phyloP scores from a whole-genome alignment of 2,888 invertebrate genomes.

The Cyaniris semiargus region DNA sequence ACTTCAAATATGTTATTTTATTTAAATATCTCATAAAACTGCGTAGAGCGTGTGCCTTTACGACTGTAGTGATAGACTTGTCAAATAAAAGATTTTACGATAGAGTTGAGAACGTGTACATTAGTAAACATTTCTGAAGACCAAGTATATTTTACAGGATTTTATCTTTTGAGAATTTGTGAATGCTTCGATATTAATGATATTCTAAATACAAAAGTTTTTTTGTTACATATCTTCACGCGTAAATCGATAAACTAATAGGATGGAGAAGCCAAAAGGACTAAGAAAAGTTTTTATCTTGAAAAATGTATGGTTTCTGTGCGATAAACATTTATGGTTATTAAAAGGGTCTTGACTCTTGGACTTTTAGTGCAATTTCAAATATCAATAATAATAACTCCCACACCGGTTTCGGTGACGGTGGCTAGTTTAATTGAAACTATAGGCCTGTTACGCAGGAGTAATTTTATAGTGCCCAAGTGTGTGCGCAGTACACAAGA shows the following conservation, averaged over 20 bases:
- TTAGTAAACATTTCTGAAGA: background rate
- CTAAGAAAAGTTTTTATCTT: background rate
- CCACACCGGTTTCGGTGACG: no score
- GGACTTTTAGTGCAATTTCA: background rate
- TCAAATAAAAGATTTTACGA: slow-evolving; percentile 19
- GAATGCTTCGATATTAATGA: background rate
- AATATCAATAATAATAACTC: no score
- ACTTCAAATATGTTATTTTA: slow-evolving; percentile 17
- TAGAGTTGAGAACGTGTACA: background rate
- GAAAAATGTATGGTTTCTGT: no score
- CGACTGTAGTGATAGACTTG: slow-evolving; percentile 14
- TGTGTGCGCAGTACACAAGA: no score
- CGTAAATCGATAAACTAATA: background rate
- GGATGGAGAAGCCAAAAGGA: background rate
- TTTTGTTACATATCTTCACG: background rate
- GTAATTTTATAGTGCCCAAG: no score
- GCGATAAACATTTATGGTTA: no score
- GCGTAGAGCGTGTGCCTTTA: background rate
- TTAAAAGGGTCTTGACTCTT: background rate
- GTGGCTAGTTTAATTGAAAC: no score
- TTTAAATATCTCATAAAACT: slow-evolving; percentile 16
- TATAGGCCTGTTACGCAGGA: no score
- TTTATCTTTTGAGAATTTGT: background rate
- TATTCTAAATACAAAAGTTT: no score
- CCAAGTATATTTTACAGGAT: background rate